Percentiles rank a stretch among this genome's conserved stretches.
phyloP scores from a whole-genome alignment of 2,797 vertebrate genomes.

The Hoplostethus mediterraneus region DNA sequence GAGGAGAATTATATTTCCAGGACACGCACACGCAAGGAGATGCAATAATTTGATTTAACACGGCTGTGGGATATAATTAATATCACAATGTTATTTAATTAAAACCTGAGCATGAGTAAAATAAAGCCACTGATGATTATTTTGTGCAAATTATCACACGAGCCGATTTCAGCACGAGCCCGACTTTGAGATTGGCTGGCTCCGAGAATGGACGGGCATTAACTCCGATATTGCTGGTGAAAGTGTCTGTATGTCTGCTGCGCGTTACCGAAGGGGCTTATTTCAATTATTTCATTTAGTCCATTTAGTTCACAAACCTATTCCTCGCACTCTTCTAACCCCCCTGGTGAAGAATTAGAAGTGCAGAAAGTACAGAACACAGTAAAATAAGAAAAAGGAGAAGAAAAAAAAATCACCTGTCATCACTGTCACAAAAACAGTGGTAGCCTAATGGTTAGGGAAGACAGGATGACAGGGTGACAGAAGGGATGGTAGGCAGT shows the following conservation, averaged over 20 bases:
- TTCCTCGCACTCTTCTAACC: not conserved
- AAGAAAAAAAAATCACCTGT: not conserved
- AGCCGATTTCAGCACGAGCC: not conserved
- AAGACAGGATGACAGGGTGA: too few relatives aligned
- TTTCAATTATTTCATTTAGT: not conserved
- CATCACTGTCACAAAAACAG: too few relatives aligned
- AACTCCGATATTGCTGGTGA: conserved; percentile 41
- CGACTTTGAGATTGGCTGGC: conserved; percentile 41
- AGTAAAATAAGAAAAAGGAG: not conserved
- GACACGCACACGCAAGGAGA: conserved; percentile 62
- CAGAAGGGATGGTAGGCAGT: too few relatives aligned
- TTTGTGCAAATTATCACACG: conserved; percentile 76
- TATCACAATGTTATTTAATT: conserved; percentile 83
- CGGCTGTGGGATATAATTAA: conserved; percentile 78
- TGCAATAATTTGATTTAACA: conserved; percentile 76
- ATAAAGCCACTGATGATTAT: conserved; percentile 75
- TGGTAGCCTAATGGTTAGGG: too few relatives aligned
- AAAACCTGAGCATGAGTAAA: conserved; percentile 75
- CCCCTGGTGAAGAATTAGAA: not conserved
- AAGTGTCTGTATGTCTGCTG: conserved; percentile 26
- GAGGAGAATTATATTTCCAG: conserved; percentile 65
- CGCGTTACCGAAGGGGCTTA: conserved; percentile 17
- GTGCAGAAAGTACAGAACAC: not conserved
- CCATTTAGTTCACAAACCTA: not conserved
- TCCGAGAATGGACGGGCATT: conserved; percentile 41